Evolutionary conservation across 2,888 invertebrate genomes (phyloP), one percentile per base, ranked within the genome.

Genomic region (Ophion obscuratus): DNA sequence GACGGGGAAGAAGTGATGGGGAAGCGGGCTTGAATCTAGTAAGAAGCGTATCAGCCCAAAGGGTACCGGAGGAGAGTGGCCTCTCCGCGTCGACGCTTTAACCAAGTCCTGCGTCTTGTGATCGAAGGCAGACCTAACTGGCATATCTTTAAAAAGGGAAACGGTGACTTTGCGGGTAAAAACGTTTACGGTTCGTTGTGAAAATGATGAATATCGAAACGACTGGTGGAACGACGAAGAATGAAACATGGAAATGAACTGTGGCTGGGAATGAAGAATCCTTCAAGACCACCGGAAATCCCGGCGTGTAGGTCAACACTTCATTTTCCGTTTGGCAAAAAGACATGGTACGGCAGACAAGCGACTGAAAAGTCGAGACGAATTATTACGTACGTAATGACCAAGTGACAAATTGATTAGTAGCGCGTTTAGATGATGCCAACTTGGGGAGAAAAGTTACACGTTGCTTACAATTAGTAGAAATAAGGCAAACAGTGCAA

Each of bases 21-120:
- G 66, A 66, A 62, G 68, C 73, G 53, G 74, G 81, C 59, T 36
- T 73, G 47, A 84, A 89, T 87, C 88, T 88, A 90, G 89, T 88
- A 82, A 53, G 83, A 83, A 83, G 68, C 74, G 81, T 89, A 89
- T 90, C 89, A 90, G 92, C 92, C 93, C 93, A 44, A 70, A 93
- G 93, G 93, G 92, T 93, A 93, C 93, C 92, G 92, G 91, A 68
- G 67, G 88, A 91, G 90, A 92, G 92, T 92, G 91, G 91, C 90
- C 88, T 88, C 85, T 87, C 87, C 89, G 89, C 89, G 74, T 75
- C 88, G 87, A 81, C 82, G 87, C 81, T 81, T 74, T 75, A 81
- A 77, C 84, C 70, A 61, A 84, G 73, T 74, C 75, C 70, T 31
- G 66, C 31, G 70, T 61, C 76, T 68, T 67, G 74, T 62, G 89